Percentiles rank a stretch among this genome's conserved stretches.
Conservation (phyloP, 1,140 invertebrate genomes). For the Amphibalanus amphitrite region DNA sequence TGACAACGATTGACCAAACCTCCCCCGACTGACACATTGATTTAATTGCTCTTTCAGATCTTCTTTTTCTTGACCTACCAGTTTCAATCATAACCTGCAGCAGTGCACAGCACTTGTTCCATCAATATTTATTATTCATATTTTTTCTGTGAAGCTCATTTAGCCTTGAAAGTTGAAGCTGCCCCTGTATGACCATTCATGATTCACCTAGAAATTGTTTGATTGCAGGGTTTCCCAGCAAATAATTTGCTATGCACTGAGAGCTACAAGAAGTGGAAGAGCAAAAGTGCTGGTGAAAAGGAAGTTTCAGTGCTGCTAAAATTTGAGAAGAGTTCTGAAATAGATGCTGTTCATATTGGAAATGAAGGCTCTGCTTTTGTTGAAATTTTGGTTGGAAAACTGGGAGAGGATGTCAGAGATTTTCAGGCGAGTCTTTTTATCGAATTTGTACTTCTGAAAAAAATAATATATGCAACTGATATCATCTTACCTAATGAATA, state of each 20-base stretch:
- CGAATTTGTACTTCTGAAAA: too few relatives aligned
- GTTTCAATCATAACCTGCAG: too few relatives aligned
- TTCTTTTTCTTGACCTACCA: slow-evolving; percentile 1
- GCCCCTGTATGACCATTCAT: slow-evolving; percentile 2
- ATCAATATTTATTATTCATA: too few relatives aligned
- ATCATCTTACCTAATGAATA: too few relatives aligned
- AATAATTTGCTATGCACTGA: slow-evolving; percentile 48
- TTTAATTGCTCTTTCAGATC: neutral
- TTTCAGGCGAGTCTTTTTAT: slow-evolving; percentile 43
- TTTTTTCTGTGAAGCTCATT: slow-evolving; percentile 6
- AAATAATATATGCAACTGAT: too few relatives aligned
- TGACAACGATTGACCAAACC: too few relatives aligned
- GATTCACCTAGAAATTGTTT: slow-evolving; percentile 2
- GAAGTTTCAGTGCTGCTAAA: slow-evolving; percentile 53
- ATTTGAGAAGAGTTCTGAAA: slow-evolving; percentile 45
- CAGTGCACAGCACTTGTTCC: too few relatives aligned
- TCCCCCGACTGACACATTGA: too few relatives aligned
- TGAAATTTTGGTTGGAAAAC: slow-evolving; percentile 59
- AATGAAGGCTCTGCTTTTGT: slow-evolving; percentile 68
- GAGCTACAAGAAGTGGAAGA: slow-evolving; percentile 57
- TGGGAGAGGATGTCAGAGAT: slow-evolving; percentile 30
- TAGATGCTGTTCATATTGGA: slow-evolving; percentile 58
- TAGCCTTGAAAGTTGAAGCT: slow-evolving; percentile 4
- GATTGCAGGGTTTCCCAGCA: slow-evolving; percentile 44
- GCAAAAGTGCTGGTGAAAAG: slow-evolving; percentile 43